phyloP scores from a whole-genome alignment of 2,888 invertebrate species.

The Epirrita christyi region DNA sequence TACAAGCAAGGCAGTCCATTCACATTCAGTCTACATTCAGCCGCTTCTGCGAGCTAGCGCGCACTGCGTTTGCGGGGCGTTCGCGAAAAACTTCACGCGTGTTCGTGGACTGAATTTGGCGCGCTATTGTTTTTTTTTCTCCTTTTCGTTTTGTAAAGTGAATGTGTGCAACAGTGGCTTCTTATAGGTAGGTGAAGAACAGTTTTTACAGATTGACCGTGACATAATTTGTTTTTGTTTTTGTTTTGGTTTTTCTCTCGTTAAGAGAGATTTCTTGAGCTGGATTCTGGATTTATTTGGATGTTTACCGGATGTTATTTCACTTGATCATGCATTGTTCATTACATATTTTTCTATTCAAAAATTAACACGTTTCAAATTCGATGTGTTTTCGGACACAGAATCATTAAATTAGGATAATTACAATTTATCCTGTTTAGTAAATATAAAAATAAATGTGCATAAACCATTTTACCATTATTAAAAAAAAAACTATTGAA shows the following conservation, averaged over 20 bases:
- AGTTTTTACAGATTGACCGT: conserved; percentile 26
- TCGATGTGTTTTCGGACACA: too few relatives aligned
- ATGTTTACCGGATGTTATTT: not conserved
- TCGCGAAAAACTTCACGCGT: conserved; percentile 4
- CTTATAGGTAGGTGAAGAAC: conserved; percentile 36
- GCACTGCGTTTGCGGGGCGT: not conserved
- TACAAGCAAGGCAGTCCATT: conserved; percentile 2
- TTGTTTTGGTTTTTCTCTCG: not conserved
- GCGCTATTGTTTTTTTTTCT: conserved; percentile 23
- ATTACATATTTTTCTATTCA: too few relatives aligned
- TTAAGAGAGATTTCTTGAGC: too few relatives aligned
- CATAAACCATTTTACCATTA: too few relatives aligned
- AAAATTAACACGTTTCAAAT: too few relatives aligned
- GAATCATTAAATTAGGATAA: too few relatives aligned
- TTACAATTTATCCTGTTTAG: too few relatives aligned
- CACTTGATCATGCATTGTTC: too few relatives aligned
- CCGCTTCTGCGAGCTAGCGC: conserved; percentile 31
- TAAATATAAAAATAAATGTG: too few relatives aligned
- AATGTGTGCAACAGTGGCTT: conserved; percentile 25
- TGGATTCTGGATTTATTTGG: not conserved
- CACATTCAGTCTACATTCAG: conserved; percentile 30
- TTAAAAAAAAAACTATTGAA: not conserved
- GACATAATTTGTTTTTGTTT: conserved; percentile 17
- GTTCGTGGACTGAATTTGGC: conserved; percentile 15
- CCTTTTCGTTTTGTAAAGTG: conserved; percentile 25